A percentile compares a stretch with the other conserved stretches of the same genome.
phyloP scores from a whole-genome alignment of 2,888 invertebrate genomes.

The Oithona nana region DNA sequence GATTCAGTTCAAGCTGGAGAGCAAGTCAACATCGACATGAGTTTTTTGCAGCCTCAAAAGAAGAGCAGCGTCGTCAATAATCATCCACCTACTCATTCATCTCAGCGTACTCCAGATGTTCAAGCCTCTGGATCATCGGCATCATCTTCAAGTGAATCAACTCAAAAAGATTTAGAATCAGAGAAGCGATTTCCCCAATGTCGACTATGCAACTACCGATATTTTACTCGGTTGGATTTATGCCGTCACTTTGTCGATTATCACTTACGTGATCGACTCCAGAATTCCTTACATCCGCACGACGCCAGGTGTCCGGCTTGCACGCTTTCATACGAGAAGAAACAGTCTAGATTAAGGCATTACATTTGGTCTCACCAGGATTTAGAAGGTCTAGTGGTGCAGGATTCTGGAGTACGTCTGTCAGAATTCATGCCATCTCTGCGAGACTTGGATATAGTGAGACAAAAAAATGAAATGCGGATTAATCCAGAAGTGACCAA shows the following conservation, averaged over 20 bases:
- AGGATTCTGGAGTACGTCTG: neutral
- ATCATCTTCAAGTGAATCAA: neutral
- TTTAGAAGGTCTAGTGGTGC: neutral
- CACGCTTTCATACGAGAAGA: neutral
- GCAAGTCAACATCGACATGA: slow-evolving; percentile 1
- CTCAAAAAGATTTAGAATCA: neutral
- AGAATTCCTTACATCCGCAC: neutral
- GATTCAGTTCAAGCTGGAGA: too few species aligned
- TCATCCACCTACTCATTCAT: too few species aligned
- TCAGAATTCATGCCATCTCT: slow-evolving; percentile 5
- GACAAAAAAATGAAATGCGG: neutral
- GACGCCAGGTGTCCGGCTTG: neutral
- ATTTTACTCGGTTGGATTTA: slow-evolving; percentile 13
- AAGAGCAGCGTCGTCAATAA: too few species aligned
- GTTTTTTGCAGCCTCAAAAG: too few species aligned
- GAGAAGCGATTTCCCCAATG: slow-evolving; percentile 16
- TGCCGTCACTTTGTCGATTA: slow-evolving; percentile 16
- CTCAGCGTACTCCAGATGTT: too few species aligned
- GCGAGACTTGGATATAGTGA: slow-evolving; percentile 8
- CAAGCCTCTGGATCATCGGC: too few species aligned
- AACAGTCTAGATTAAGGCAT: slow-evolving; percentile 2
- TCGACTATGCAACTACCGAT: slow-evolving; percentile 14
- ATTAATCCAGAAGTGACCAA: neutral
- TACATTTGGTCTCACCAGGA: slow-evolving; percentile 14
- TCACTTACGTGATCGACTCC: slow-evolving; percentile 3